phyloP scores from a whole-genome alignment of 2,113 vertebrate species.

The Salvelinus fontinalis region DNA sequence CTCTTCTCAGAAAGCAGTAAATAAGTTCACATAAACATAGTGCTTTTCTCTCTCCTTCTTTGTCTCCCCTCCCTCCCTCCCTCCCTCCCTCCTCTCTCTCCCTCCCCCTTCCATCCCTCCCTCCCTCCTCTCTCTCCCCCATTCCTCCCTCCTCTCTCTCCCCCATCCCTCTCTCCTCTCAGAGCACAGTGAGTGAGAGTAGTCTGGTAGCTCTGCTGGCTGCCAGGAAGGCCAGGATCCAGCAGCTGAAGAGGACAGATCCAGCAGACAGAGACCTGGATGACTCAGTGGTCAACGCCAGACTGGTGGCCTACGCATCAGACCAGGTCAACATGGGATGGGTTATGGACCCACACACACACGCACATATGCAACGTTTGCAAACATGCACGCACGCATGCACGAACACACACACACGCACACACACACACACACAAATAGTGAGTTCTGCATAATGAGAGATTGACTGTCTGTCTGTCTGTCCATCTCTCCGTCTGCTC shows the following conservation, averaged over 20 bases:
- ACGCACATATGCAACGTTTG: background rate
- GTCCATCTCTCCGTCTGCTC: background rate
- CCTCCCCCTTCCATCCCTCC: background rate
- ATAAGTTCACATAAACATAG: too few relatives aligned
- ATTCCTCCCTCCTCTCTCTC: too few relatives aligned
- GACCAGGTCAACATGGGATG: slow-evolving; percentile 79
- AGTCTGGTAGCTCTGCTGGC: slow-evolving; percentile 89
- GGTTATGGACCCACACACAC: background rate
- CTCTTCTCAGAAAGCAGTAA: too few relatives aligned
- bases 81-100: too few relatives aligned
- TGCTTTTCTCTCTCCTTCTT: too few relatives aligned
- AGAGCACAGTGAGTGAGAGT: slow-evolving; percentile 94
- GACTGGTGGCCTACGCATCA: slow-evolving; percentile 88
- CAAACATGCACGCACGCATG: background rate
- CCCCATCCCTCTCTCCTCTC: slow-evolving; percentile 7
- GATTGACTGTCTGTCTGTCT: too few relatives aligned
- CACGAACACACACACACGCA: too few relatives aligned
- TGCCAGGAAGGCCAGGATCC: slow-evolving; percentile 88
- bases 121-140: too few relatives aligned
- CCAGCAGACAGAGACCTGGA: slow-evolving; percentile 66
- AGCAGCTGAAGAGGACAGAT: slow-evolving; percentile 77
- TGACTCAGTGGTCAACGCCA: slow-evolving; percentile 84
- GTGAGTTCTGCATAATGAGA: too few relatives aligned
- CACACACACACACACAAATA: background rate
- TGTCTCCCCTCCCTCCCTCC: too few relatives aligned